Evolutionary conservation across 2,888 invertebrate genomes (phyloP).

Genomic region (Erebia epiphron): DNA sequence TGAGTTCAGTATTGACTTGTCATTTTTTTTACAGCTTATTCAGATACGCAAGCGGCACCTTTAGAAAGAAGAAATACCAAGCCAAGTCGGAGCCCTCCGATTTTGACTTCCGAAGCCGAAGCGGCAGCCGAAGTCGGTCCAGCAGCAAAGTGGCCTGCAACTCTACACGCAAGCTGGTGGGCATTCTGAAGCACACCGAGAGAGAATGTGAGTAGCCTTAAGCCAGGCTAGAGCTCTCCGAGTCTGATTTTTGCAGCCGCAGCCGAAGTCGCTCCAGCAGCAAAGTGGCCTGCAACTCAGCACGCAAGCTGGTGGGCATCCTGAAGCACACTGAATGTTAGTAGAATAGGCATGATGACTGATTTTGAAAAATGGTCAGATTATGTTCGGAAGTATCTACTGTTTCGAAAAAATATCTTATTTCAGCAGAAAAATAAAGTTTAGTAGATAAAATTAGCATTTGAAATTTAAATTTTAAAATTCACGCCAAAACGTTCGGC

Average conservation of each 20-base stretch:
- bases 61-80: conserved; percentile 63
- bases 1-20: too few species aligned
- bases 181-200: conserved; percentile 58
- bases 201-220: conserved; percentile 32
- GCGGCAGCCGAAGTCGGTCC: conserved; percentile 30
- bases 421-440: too few species aligned
- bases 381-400: too few species aligned
- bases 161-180: conserved; percentile 50
- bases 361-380: too few species aligned
- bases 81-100: conserved; percentile 50
- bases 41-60: conserved; percentile 54
- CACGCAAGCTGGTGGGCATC: conserved; percentile 55
- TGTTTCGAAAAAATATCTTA: too few species aligned
- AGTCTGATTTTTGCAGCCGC: too few species aligned
- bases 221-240: neutral
- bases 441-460: too few species aligned
- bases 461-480: too few species aligned
- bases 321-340: conserved; percentile 54
- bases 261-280: too few species aligned
- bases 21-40: conserved; percentile 51
- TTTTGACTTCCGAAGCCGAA: conserved; percentile 44
- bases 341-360: too few species aligned
- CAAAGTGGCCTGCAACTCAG: conserved; percentile 25
- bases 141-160: conserved; percentile 31
- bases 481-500: too few species aligned